Evolutionary conservation across 2,888 invertebrate genomes (phyloP).

Genomic region (Bimastos eiseni): DNA sequence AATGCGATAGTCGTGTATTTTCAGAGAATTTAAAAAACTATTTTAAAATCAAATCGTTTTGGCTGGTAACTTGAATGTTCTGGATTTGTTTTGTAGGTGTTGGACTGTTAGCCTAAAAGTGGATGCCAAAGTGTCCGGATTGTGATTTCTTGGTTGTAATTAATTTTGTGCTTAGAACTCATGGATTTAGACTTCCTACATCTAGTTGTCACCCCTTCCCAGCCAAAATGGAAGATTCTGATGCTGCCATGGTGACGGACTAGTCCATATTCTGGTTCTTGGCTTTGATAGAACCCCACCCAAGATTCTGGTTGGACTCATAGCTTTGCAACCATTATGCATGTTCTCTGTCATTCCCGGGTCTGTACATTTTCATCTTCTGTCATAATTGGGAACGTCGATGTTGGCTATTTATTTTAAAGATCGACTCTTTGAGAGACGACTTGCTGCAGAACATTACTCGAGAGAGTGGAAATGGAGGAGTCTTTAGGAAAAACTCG

Average conservation of each 20-base stretch:
- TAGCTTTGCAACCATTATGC: background rate
- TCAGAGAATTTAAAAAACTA: background rate
- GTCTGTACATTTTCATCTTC: background rate
- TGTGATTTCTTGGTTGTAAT: conserved; percentile 13
- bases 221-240: background rate
- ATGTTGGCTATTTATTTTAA: background rate
- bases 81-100: background rate
- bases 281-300: background rate
- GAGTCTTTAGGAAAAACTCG: background rate
- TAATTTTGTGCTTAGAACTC: background rate
- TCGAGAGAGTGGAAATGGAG: background rate
- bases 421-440: background rate
- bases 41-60: background rate
- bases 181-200: conserved; percentile 3
- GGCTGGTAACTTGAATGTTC: background rate
- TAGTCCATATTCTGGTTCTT: background rate
- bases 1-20: background rate
- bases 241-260: background rate
- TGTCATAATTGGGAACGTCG: conserved; percentile 5
- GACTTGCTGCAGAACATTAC: background rate
- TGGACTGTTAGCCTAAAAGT: too few relatives aligned
- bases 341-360: background rate
- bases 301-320: background rate
- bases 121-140: background rate
- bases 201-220: conserved; percentile 13